Conservation (phyloP, 2,888 invertebrate species). For the Xestia sexstrigata region DNA sequence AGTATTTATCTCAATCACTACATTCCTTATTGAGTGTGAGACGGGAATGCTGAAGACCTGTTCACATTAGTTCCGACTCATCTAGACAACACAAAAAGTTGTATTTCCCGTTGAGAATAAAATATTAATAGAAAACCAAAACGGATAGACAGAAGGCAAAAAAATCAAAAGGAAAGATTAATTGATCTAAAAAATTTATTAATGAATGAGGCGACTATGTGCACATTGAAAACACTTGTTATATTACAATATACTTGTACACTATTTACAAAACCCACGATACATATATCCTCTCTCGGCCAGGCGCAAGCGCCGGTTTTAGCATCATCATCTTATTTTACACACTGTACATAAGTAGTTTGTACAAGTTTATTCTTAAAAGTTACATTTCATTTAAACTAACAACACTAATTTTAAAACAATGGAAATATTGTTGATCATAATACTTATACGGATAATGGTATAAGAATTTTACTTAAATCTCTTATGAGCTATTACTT, state of each 20-base stretch:
- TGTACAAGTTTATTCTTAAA: conserved; percentile 87
- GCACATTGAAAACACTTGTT: conserved; percentile 90
- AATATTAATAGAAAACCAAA: conserved; percentile 61
- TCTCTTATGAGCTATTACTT: conserved; percentile 85
- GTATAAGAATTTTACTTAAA: conserved; percentile 85
- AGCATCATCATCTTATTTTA: conserved; percentile 72
- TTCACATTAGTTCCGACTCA: not conserved
- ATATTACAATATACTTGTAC: conserved; percentile 88
- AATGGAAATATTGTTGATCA: conserved; percentile 89
- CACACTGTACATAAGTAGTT: conserved; percentile 88
- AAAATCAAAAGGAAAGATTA: conserved; percentile 78
- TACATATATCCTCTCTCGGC: conserved; percentile 69
- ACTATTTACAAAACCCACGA: conserved; percentile 87
- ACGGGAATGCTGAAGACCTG: not conserved
- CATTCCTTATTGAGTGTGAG: not conserved
- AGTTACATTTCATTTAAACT: conserved; percentile 74
- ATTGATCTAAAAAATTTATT: conserved; percentile 91
- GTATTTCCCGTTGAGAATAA: conserved; percentile 21
- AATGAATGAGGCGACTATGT: conserved; percentile 91
- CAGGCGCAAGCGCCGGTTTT: conserved; percentile 69
- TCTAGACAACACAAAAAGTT: conserved; percentile 35
- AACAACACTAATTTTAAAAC: conserved; percentile 84
- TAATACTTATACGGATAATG: conserved; percentile 89
- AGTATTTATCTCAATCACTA: not conserved
- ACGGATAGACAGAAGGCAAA: conserved; percentile 61